Conservation (phyloP, 2,797 vertebrate genomes). For the Anguilla pacifica region DNA sequence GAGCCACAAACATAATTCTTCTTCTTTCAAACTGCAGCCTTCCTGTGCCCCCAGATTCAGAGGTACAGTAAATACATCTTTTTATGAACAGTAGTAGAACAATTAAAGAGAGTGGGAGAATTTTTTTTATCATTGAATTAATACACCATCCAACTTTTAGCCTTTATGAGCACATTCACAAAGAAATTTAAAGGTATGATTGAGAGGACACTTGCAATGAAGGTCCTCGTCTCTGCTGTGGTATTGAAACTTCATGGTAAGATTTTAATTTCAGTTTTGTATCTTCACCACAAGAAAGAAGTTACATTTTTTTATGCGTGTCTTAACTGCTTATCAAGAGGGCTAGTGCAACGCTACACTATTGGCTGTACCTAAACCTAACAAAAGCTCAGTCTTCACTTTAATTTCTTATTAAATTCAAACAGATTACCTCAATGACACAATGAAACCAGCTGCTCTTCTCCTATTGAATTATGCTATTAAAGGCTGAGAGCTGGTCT, state of each 20-base stretch:
- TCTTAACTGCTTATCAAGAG: slow-evolving; percentile 55
- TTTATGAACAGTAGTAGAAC: background rate
- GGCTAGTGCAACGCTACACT: slow-evolving; percentile 50
- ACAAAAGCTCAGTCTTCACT: slow-evolving; percentile 50
- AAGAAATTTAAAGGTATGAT: background rate
- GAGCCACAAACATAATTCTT: slow-evolving; percentile 64
- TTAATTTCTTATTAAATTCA: slow-evolving; percentile 59
- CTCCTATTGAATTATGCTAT: slow-evolving; percentile 55
- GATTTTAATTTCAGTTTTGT: slow-evolving; percentile 48
- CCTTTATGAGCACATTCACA: background rate
- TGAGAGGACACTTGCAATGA: background rate
- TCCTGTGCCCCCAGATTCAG: background rate
- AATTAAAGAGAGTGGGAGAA: background rate
- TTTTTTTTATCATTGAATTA: background rate
- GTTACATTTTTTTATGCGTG: slow-evolving; percentile 43
- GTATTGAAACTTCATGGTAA: slow-evolving; percentile 46
- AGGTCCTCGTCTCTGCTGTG: slow-evolving; percentile 32
- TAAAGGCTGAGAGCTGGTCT: slow-evolving; percentile 46
- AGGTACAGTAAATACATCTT: background rate
- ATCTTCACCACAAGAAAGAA: slow-evolving; percentile 39
- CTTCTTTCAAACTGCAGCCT: background rate
- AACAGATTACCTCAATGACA: slow-evolving; percentile 55
- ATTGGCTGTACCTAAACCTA: slow-evolving; percentile 50
- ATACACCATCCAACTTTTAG: background rate
- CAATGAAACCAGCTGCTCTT: slow-evolving; percentile 45